A percentile compares a stretch with the other conserved stretches of the same genome.
phyloP scores from a whole-genome alignment of 2,113 vertebrate genomes.

The Tragelaphus scriptus region DNA sequence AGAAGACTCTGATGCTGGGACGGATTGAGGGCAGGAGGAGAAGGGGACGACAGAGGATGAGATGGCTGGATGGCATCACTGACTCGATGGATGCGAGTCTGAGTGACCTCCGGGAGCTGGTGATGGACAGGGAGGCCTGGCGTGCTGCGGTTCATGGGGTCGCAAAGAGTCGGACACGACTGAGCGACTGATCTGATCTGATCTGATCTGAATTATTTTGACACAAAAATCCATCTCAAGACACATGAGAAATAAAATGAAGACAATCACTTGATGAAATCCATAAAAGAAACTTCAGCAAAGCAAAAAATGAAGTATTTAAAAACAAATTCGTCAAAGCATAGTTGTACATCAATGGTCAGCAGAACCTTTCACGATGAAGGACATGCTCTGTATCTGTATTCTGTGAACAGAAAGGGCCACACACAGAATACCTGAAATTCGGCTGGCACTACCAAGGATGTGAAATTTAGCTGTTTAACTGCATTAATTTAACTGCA shows the following conservation, averaged over 20 bases:
- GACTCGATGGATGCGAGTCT: too few species aligned
- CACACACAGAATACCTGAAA: not conserved
- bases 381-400: not conserved
- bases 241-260: not conserved
- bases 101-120: too few species aligned
- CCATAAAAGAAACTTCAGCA: too few species aligned
- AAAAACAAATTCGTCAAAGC: not conserved
- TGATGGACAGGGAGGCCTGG: too few species aligned
- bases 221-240: not conserved
- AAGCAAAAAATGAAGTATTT: not conserved
- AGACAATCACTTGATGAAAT: not conserved
- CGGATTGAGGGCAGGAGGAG: too few species aligned
- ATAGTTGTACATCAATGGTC: not conserved
- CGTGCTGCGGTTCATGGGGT: too few species aligned
- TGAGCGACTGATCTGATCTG: too few species aligned
- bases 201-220: not conserved
- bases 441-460: not conserved
- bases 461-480: not conserved
- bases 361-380: not conserved
- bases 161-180: too few species aligned
- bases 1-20: too few species aligned
- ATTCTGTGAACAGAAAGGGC: not conserved
- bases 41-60: too few species aligned
- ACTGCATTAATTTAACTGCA: not conserved
- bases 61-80: too few species aligned